Base-by-base conservation (phyloP, 2,888 invertebrate genomes). In the Sialis fuliginosa region DNA sequence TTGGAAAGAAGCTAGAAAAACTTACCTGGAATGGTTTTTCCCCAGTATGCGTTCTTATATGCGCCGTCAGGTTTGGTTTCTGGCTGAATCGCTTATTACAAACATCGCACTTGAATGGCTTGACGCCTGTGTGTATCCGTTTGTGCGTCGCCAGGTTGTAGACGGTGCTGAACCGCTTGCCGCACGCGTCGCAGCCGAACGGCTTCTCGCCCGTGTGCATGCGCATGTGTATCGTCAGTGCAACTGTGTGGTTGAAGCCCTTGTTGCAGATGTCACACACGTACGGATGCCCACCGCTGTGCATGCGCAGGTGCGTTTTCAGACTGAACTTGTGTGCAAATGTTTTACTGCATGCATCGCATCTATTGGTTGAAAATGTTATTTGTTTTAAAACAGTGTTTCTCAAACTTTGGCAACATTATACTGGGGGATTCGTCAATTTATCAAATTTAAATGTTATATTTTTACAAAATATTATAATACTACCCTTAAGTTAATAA, bases 51-150 rank as follows among this genome's bases (percentile, higher is more conserved):
- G 35, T 62, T 45, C 67, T 67, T 61, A 62, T 60, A 35, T 70
- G 70, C 48, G 67, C 64, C 48, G 62, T 66, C 1, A 69, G 56
- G 0, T 67, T 55, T 0, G 60, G 59, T 6, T 56, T 58, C 0
- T 69, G 68, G 0, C 70, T 70, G 44, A 69, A 70, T 54, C 59
- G 64, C 55, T 70, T 70, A 0, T 65, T 61, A 45, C 70, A 70
- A 1, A 62, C 59, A 0, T 56, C 48, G 39, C 70, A 70, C 0
- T 54, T 60, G 47, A 66, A 64, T 0, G 61, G 65, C 50, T 70
- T 70, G 46, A 69, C 70, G 68, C 70, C 49, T 57, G 63, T 50
- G 54, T 70, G 70, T 1, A 67, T 67, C 42, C 67, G 68, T 12
- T 60, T 56, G 33, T 70, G 70, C 37, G 69, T 68, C n/a, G 66